Conservation (phyloP, 2,113 vertebrate genomes). For the Tupaia chinensis region DNA sequence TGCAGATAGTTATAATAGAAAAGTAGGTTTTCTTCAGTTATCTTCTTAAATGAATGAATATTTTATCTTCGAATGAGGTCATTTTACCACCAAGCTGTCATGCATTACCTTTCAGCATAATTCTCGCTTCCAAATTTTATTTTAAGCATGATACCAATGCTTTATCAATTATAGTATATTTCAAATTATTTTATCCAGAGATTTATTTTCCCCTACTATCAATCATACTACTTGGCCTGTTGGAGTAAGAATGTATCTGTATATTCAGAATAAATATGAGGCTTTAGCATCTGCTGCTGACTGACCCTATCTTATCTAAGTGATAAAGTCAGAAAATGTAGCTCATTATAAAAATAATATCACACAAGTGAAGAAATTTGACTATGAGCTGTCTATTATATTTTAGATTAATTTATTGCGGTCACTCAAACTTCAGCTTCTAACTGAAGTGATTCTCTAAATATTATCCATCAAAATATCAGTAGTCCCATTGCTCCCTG, state of each 20-base stretch:
- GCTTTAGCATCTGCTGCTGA: conserved; percentile 2
- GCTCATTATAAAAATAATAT: not conserved
- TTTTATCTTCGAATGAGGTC: conserved; percentile 21
- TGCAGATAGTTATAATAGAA: conserved; percentile 47
- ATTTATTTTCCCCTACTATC: not conserved
- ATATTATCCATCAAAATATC: not conserved
- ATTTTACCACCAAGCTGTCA: conserved; percentile 52
- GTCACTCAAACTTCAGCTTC: not conserved
- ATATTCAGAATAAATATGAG: conserved; percentile 65
- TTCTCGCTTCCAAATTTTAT: conserved; percentile 45
- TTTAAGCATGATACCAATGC: conserved; percentile 16
- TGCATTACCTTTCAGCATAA: conserved; percentile 44
- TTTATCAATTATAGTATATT: not conserved
- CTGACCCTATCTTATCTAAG: conserved; percentile 62
- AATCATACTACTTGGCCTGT: conserved; percentile 26
- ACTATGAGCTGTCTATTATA: not conserved
- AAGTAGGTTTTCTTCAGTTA: conserved; percentile 48
- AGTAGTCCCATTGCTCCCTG: not conserved
- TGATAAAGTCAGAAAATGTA: conserved; percentile 50
- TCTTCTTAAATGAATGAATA: conserved; percentile 57
- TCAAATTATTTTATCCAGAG: conserved; percentile 23
- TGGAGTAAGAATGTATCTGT: conserved; percentile 25
- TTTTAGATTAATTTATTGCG: conserved; percentile 6
- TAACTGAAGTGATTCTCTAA: not conserved
- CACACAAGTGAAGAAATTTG: not conserved